A percentile compares a stretch with the other conserved stretches of the same genome.
Evolutionary conservation across 2,113 vertebrate genomes (phyloP).

Genomic region (Microtus oregoni): DNA sequence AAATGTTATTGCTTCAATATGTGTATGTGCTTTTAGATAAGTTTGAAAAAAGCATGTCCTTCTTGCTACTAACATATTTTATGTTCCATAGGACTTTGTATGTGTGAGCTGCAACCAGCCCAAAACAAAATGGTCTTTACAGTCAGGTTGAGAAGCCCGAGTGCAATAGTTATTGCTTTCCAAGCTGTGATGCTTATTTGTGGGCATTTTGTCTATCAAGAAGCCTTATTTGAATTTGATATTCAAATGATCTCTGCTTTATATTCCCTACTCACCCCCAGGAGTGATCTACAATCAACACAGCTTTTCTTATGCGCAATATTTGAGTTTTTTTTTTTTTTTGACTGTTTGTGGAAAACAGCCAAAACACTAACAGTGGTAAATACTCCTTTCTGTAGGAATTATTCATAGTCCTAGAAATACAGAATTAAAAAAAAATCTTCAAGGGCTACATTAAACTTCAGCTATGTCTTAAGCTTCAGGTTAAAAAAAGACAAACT

Average conservation of each 20-base stretch:
- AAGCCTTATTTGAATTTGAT: conserved; percentile 39
- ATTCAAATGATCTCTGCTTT: conserved; percentile 22
- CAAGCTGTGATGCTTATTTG: background rate
- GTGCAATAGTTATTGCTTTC: conserved; percentile 42
- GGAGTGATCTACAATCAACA: background rate
- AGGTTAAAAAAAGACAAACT: background rate
- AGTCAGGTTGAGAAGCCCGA: background rate
- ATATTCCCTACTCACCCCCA: background rate
- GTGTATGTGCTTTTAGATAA: background rate
- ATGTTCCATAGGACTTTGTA: background rate
- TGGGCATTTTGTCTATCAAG: background rate
- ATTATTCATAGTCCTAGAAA: conserved; percentile 33
- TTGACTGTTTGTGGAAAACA: background rate
- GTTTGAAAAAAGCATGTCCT: background rate
- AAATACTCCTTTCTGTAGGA: background rate
- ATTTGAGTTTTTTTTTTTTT: conserved; percentile 5
- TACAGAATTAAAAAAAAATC: conserved; percentile 6
- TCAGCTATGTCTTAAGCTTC: background rate
- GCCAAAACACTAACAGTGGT: background rate
- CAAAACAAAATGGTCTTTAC: conserved; percentile 41
- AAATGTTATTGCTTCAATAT: conserved; percentile 20
- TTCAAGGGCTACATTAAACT: background rate
- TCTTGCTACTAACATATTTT: background rate
- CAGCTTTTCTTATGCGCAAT: background rate
- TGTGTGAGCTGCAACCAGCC: background rate